Percentiles rank a stretch among this genome's conserved stretches.
Conservation (phyloP, 2,113 vertebrate genomes). For the Larimichthys polyactis region DNA sequence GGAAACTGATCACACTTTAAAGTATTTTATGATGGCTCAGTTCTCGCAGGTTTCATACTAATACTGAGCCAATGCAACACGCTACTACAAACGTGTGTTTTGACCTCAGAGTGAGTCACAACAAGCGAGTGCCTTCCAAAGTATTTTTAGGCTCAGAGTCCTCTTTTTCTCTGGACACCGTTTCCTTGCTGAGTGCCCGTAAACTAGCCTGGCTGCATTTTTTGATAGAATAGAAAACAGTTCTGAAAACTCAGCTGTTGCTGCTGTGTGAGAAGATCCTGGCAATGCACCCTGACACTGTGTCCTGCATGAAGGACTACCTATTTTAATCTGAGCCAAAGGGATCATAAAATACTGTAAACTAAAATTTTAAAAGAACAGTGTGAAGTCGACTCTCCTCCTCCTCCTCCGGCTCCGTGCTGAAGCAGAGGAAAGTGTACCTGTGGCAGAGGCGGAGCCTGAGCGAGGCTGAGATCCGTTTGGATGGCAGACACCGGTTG, state of each 20-base stretch:
- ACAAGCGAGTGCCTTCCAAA: too few relatives aligned
- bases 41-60: neutral
- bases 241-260: neutral
- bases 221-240: too few relatives aligned
- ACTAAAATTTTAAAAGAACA: neutral
- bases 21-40: neutral
- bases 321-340: neutral
- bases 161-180: neutral
- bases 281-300: too few relatives aligned
- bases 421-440: slow-evolving; percentile 26
- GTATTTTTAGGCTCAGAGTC: too few relatives aligned
- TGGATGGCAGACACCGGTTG: slow-evolving; percentile 85
- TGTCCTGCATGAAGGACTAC: neutral
- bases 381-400: neutral
- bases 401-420: neutral
- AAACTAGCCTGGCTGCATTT: too few relatives aligned
- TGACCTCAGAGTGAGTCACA: too few relatives aligned
- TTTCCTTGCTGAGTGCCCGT: too few relatives aligned
- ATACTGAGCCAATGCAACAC: neutral
- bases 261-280: neutral
- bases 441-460: slow-evolving; percentile 61
- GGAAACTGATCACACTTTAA: too few relatives aligned
- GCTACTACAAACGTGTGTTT: neutral
- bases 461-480: slow-evolving; percentile 85
- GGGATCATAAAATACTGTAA: neutral